Conservation (phyloP, 2,113 vertebrate genomes). For the Poeciliopsis prolifica region DNA sequence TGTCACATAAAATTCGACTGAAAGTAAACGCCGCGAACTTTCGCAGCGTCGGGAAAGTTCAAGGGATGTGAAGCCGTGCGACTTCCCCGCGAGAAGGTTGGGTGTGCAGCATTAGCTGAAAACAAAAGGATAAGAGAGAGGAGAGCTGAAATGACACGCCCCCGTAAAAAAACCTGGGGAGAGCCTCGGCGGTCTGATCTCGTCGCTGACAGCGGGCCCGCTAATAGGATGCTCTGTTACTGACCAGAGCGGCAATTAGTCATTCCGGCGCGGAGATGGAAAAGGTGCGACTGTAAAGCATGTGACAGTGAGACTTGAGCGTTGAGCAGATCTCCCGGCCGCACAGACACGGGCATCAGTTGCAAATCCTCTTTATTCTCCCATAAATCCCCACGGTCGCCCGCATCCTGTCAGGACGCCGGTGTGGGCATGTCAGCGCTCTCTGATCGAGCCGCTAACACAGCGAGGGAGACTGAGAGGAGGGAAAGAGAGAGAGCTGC, state of each 20-base stretch:
- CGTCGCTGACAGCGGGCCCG: slow-evolving; percentile 31
- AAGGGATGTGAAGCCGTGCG: slow-evolving; percentile 27
- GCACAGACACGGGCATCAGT: slow-evolving; percentile 69
- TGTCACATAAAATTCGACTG: background rate
- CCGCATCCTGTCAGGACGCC: slow-evolving; percentile 71
- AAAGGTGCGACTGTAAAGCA: slow-evolving; percentile 67
- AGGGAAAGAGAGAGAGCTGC: background rate
- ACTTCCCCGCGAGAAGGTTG: slow-evolving; percentile 53
- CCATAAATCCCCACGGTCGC: slow-evolving; percentile 72
- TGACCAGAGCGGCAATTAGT: slow-evolving; percentile 72
- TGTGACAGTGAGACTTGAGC: slow-evolving; percentile 56
- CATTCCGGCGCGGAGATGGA: slow-evolving; percentile 65
- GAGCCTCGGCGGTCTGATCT: slow-evolving; percentile 40
- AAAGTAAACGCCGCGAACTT: background rate
- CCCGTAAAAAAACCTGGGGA: slow-evolving; percentile 50
- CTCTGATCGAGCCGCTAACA: slow-evolving; percentile 42
- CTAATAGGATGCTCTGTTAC: slow-evolving; percentile 36
- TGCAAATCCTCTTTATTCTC: slow-evolving; percentile 79
- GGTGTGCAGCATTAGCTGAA: slow-evolving; percentile 23
- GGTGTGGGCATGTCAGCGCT: slow-evolving; percentile 66
- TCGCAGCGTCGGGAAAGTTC: no score
- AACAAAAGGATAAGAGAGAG: slow-evolving; percentile 43
- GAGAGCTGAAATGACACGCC: slow-evolving; percentile 41
- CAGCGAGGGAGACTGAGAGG: slow-evolving; percentile 12
- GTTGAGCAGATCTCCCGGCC: slow-evolving; percentile 58